Percentiles rank a stretch among this genome's conserved stretches.
phyloP scores from a whole-genome alignment of 2,888 invertebrate genomes.

The Macrosoma leucophasiata region DNA sequence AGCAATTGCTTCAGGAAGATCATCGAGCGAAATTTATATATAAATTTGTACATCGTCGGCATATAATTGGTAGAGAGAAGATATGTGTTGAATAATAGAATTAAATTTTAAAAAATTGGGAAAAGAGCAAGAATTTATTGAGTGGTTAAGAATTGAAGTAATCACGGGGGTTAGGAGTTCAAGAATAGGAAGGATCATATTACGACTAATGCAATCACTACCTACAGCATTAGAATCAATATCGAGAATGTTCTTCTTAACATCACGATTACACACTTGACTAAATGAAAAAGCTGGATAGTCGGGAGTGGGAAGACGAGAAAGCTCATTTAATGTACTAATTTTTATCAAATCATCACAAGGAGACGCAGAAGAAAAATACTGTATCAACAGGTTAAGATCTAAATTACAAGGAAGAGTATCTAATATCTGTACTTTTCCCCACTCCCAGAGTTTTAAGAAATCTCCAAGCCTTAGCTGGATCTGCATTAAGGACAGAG shows the following conservation, averaged over 20 bases:
- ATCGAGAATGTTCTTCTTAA: slow-evolving; percentile 7
- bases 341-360: not conserved
- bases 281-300: slow-evolving; percentile 5
- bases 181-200: slow-evolving; percentile 11
- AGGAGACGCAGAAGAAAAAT: slow-evolving; percentile 1
- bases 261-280: slow-evolving; percentile 5
- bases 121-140: not conserved
- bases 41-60: no score
- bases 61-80: no score
- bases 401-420: not conserved
- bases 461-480: slow-evolving; percentile 6
- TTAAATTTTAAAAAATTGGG: no score
- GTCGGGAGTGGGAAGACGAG: slow-evolving; percentile 6
- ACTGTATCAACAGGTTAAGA: not conserved
- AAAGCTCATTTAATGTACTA: not conserved
- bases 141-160: not conserved
- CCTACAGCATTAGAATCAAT: slow-evolving; percentile 10
- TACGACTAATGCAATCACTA: slow-evolving; percentile 10
- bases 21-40: no score
- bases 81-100: no score
- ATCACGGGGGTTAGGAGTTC: slow-evolving; percentile 2
- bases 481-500: slow-evolving; percentile 4
- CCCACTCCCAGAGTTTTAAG: slow-evolving; percentile 6
- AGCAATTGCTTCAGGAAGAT: no score
- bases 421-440: not conserved